Evolutionary conservation across 2,888 invertebrate species (phyloP).

Genomic region (Dicyrtomina minuta): DNA sequence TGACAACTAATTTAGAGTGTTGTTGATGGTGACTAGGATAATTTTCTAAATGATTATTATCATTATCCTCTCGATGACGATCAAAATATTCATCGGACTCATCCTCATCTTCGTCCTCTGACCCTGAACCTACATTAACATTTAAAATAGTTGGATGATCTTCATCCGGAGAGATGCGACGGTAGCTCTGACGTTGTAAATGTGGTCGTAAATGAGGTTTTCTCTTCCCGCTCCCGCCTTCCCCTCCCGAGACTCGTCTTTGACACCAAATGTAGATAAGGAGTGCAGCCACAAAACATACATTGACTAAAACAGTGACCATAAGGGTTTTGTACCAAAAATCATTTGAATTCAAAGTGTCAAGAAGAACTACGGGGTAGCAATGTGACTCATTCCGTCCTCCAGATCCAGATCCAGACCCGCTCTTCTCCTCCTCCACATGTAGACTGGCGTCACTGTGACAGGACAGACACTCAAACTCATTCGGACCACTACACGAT

Average conservation of each 20-base stretch:
- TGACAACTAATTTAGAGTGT: background rate
- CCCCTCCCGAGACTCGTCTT: conserved; percentile 21
- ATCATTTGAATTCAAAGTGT: conserved; percentile 59
- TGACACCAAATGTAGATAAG: conserved; percentile 46
- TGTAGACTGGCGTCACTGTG: conserved; percentile 63
- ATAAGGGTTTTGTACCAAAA: conserved; percentile 61
- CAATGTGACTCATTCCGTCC: conserved; percentile 57
- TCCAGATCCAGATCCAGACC: conserved; percentile 57
- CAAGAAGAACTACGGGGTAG: conserved; percentile 60
- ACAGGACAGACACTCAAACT: conserved; percentile 70
- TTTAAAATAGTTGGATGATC: conserved; percentile 32
- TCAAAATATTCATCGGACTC: conserved; percentile 1
- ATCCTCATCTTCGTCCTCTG: conserved; percentile 27
- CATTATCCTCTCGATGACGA: too few relatives aligned
- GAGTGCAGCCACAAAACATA: conserved; percentile 54
- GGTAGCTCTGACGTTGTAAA: conserved; percentile 34
- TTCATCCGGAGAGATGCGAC: conserved; percentile 42
- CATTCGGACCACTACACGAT: conserved; percentile 68
- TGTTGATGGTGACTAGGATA: conserved; percentile 16
- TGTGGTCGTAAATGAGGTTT: conserved; percentile 23
- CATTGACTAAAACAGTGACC: conserved; percentile 57
- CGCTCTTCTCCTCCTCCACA: background rate
- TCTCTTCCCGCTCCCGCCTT: conserved; percentile 8
- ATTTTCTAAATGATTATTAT: conserved; percentile 1
- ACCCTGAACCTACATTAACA: conserved; percentile 16